phyloP scores from a whole-genome alignment of 2,113 vertebrate genomes.

The Potamarius usumacintae region DNA sequence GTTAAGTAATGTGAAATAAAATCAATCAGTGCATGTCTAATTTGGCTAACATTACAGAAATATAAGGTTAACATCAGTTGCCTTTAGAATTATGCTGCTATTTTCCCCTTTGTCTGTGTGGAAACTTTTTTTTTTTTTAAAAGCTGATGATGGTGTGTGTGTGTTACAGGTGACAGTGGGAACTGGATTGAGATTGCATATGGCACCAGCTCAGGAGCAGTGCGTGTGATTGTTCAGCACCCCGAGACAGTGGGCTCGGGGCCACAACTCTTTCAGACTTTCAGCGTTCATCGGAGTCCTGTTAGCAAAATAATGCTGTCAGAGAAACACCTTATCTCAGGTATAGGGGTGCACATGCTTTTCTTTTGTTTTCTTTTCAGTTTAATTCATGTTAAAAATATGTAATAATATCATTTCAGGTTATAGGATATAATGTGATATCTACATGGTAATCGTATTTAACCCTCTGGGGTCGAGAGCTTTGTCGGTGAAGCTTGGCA shows the following conservation, averaged over 20 bases:
- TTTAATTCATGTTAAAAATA: not conserved
- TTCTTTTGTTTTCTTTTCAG: not conserved
- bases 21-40: not conserved
- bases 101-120: not conserved
- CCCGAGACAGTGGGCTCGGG: conserved; percentile 90
- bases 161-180: conserved; percentile 83
- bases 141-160: not conserved
- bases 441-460: not conserved
- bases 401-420: not conserved
- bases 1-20: too few species aligned
- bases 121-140: not conserved
- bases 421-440: not conserved
- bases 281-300: conserved; percentile 88
- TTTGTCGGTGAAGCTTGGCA: too few species aligned
- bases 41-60: not conserved
- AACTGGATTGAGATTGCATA: conserved; percentile 96
- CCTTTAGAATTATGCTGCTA: not conserved
- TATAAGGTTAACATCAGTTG: not conserved
- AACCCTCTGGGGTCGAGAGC: too few species aligned
- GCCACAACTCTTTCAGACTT: conserved; percentile 91
- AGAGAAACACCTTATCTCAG: conserved; percentile 81
- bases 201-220: conserved; percentile 84
- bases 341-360: not conserved
- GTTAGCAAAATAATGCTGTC: conserved; percentile 92
- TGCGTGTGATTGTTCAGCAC: conserved; percentile 91